A percentile compares a stretch with the other conserved stretches of the same genome.
These are phyloP conservation scores for Cyclina sinensis DNA, from an alignment of 1,140 invertebrate species.

Conservation along the genomic window DNA sequence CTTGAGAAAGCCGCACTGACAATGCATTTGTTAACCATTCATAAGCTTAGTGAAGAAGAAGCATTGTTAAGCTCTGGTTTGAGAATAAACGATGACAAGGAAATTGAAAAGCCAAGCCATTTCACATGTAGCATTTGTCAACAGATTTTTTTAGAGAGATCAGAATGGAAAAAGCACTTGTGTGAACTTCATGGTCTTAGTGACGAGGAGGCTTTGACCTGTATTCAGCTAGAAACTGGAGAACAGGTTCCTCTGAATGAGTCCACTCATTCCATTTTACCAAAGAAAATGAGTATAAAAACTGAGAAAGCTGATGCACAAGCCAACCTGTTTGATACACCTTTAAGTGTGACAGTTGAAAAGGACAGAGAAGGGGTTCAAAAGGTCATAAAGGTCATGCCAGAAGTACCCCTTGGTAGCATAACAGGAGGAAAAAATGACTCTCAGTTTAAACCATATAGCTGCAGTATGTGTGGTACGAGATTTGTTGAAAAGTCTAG, in stretches of 20 bases:
- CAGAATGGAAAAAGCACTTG: conserved; percentile 34
- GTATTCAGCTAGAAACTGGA: conserved; percentile 22
- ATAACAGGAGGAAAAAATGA: not conserved
- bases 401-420: not conserved
- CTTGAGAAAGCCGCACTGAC: conserved; percentile 17
- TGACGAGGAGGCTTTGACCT: conserved; percentile 16
- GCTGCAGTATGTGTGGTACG: conserved; percentile 55
- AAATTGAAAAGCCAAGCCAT: not conserved
- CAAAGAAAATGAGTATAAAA: not conserved
- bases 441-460: conserved; percentile 43
- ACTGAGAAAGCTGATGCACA: not conserved
- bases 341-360: conserved; percentile 57
- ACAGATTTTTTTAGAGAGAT: conserved; percentile 42
- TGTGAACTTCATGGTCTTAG: conserved; percentile 40
- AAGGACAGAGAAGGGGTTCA: conserved; percentile 61
- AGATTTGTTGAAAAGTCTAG: conserved; percentile 64
- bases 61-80: conserved; percentile 23
- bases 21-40: conserved; percentile 27
- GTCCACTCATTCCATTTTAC: not conserved
- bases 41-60: conserved; percentile 42
- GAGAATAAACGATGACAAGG: conserved; percentile 19
- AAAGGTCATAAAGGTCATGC: conserved; percentile 64
- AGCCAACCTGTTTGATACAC: conserved; percentile 43
- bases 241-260: not conserved
- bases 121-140: conserved; percentile 40